phyloP scores from a whole-genome alignment of 2,888 invertebrate genomes.

The Caenorhabditis sulstoni region DNA sequence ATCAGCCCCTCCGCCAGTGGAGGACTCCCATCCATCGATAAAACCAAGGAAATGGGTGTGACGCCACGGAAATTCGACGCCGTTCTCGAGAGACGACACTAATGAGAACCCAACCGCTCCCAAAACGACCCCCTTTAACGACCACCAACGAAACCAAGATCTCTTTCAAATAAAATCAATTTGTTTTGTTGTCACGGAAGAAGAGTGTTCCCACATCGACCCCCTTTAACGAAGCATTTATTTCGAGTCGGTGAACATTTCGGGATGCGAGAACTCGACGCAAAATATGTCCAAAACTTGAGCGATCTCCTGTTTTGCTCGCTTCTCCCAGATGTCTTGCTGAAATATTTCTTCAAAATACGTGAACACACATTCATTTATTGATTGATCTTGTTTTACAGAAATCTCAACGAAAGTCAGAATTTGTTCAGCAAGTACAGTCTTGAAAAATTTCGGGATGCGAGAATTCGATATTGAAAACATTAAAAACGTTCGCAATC shows the following conservation, averaged over 20 bases:
- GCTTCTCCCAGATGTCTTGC: conserved; percentile 62
- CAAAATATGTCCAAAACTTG: conserved; percentile 63
- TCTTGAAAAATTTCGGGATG: conserved; percentile 51
- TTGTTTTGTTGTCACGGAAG: no score
- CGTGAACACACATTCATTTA: background rate
- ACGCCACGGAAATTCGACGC: conserved; percentile 25
- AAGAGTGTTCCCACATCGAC: no score
- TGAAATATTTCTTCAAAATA: conserved; percentile 24
- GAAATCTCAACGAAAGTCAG: background rate
- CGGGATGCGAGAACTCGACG: conserved; percentile 57
- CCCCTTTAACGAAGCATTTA: no score
- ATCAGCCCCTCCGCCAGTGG: background rate
- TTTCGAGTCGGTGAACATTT: conserved; percentile 38
- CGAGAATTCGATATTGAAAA: conserved; percentile 30
- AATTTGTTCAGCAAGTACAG: background rate
- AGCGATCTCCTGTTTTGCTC: conserved; percentile 60
- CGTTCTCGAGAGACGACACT: conserved; percentile 12
- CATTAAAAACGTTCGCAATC: conserved; percentile 18
- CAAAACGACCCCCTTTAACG: no score
- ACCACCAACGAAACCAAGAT: no score
- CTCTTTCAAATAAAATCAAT: no score
- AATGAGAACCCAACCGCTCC: conserved; percentile 31
- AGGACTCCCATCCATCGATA: conserved; percentile 21
- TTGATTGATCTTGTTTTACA: background rate
- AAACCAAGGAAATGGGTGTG: conserved; percentile 23